Percentiles rank a stretch among this genome's conserved stretches.
Evolutionary conservation across 2,113 vertebrate species (phyloP).

Genomic region (Podocnemis expansa): DNA sequence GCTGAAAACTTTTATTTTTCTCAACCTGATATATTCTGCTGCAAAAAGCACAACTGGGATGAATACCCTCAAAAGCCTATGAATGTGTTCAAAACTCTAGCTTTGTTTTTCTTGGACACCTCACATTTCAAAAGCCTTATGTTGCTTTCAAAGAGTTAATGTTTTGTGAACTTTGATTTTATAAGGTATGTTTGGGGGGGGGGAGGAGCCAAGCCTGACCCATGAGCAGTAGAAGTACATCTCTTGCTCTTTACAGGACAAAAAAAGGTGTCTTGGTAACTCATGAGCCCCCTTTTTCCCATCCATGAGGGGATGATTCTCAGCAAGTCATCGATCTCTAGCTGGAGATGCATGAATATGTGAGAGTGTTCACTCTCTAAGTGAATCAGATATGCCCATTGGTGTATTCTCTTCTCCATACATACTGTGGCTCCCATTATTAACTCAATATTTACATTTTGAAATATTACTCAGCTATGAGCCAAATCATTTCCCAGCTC

Average conservation of each 20-base stretch:
- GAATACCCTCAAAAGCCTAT: constrained; percentile 43
- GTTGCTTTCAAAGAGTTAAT: constrained; percentile 68
- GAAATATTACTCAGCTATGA: neutral
- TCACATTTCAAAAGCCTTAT: constrained; percentile 66
- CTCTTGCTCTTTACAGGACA: constrained; percentile 45
- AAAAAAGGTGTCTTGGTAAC: neutral
- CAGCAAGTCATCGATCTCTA: neutral
- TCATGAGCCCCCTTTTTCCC: constrained; percentile 1
- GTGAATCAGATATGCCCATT: neutral
- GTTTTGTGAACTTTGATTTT: constrained; percentile 71
- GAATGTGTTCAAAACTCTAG: constrained; percentile 64
- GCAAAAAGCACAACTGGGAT: constrained; percentile 49
- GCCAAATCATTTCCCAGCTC: neutral
- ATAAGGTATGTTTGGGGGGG: too few relatives aligned
- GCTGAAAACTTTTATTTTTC: constrained; percentile 37
- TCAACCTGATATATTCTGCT: constrained; percentile 45
- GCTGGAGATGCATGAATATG: neutral
- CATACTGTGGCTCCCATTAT: neutral
- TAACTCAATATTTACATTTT: constrained; percentile 29
- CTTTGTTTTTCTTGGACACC: constrained; percentile 75
- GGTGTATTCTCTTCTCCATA: neutral
- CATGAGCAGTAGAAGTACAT: neutral
- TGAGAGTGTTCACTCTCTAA: neutral
- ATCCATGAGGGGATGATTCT: neutral
- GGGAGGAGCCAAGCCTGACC: neutral